Conservation (phyloP, 2,113 vertebrate genomes). For the Scophthalmus maximus region DNA sequence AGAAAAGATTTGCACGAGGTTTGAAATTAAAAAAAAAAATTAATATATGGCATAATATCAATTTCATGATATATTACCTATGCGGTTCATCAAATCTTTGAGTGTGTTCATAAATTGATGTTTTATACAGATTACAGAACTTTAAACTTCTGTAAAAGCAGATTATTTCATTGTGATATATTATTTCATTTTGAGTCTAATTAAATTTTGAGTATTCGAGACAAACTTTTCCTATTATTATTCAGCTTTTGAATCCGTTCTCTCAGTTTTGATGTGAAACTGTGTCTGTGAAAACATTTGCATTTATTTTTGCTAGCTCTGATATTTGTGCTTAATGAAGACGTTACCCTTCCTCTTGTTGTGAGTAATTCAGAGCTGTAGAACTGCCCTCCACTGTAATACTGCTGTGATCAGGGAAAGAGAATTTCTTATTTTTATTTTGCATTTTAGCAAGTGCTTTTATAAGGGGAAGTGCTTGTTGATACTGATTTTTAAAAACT, state of each 20-base stretch:
- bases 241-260: slow-evolving; percentile 81
- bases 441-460: slow-evolving; percentile 92
- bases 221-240: slow-evolving; percentile 84
- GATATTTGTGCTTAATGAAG: slow-evolving; percentile 88
- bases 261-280: slow-evolving; percentile 84
- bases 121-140: slow-evolving; percentile 88
- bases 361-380: slow-evolving; percentile 87
- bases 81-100: slow-evolving; percentile 77
- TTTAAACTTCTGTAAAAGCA: slow-evolving; percentile 86
- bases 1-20: slow-evolving; percentile 41
- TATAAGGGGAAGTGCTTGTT: slow-evolving; percentile 94
- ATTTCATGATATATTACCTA: slow-evolving; percentile 22
- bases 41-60: slow-evolving; percentile 11
- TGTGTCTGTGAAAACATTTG: slow-evolving; percentile 83
- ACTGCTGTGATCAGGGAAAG: slow-evolving; percentile 88
- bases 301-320: slow-evolving; percentile 80
- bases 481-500: slow-evolving; percentile 92
- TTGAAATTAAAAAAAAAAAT: slow-evolving; percentile 28
- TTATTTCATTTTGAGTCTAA: slow-evolving; percentile 84
- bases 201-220: slow-evolving; percentile 80
- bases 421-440: slow-evolving; percentile 82
- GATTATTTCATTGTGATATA: slow-evolving; percentile 84
- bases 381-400: slow-evolving; percentile 80
- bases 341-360: slow-evolving; percentile 82
- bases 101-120: slow-evolving; percentile 90